Conservation (phyloP, 2,113 vertebrate genomes). For the Fregata magnificens region DNA sequence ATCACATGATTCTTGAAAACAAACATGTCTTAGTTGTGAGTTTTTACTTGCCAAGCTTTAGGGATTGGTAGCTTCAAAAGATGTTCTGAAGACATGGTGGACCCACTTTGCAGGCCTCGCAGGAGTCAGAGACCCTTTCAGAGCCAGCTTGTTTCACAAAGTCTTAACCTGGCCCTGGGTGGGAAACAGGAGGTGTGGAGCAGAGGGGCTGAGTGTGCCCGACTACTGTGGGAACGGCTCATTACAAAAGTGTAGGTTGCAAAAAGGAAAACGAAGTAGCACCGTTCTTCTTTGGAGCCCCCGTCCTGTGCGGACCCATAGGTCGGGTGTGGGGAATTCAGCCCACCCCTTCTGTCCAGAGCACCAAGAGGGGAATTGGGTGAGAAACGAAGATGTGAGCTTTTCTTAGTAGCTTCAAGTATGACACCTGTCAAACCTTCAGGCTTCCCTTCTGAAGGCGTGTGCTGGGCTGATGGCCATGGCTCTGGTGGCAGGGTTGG, state of each 20-base stretch:
- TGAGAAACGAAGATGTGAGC: neutral
- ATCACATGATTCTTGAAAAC: neutral
- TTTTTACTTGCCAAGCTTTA: neutral
- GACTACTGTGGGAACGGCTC: neutral
- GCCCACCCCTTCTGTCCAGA: neutral
- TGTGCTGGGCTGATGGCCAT: neutral
- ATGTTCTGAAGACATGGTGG: neutral
- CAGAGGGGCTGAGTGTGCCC: neutral
- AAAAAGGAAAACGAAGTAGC: neutral
- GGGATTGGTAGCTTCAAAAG: neutral
- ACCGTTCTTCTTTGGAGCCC: neutral
- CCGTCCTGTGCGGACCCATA: no score
- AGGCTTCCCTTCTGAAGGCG: neutral
- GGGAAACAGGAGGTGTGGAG: neutral
- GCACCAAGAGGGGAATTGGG: no score
- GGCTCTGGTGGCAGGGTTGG: neutral
- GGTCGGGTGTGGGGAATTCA: neutral
- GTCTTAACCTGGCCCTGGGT: neutral
- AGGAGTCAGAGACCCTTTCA: neutral
- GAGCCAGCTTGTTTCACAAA: neutral
- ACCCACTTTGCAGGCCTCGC: neutral
- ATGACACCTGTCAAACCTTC: neutral
- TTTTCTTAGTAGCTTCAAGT: neutral
- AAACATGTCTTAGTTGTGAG: neutral
- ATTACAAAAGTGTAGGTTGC: fast-evolving